Conservation (phyloP, 2,888 invertebrate genomes). For the Dryomyza anilis region DNA sequence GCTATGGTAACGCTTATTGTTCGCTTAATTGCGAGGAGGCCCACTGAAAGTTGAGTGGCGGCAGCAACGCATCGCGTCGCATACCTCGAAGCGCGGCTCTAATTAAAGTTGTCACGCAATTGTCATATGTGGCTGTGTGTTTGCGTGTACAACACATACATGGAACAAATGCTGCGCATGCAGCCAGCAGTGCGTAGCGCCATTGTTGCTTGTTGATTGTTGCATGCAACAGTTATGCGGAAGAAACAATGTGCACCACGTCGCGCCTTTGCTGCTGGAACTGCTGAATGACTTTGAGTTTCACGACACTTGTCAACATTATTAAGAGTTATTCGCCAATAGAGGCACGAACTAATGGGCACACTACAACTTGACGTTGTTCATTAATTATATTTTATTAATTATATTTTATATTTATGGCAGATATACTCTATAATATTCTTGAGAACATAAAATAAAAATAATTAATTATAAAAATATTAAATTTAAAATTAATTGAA, state of each 20-base stretch:
- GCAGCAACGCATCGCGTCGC: not conserved
- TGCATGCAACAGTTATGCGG: not conserved
- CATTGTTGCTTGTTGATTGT: not conserved
- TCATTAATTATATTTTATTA: no score
- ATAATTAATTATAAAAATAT: no score
- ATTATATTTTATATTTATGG: no score
- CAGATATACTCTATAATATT: no score
- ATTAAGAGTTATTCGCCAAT: no score
- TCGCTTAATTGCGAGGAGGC: not conserved
- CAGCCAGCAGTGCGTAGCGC: not conserved
- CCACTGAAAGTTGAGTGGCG: not conserved
- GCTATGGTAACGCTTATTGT: not conserved
- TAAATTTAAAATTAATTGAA: no score
- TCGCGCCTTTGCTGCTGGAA: not conserved
- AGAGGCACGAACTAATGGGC: no score
- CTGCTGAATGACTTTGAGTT: not conserved
- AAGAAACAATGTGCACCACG: not conserved
- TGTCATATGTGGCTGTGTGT: conserved; percentile 34
- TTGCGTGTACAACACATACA: conserved; percentile 11
- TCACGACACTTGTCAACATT: not conserved
- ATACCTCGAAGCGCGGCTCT: conserved; percentile 16
- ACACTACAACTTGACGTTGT: no score
- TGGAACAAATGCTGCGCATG: not conserved
- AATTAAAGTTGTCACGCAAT: conserved; percentile 43
- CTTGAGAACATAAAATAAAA: no score